Conservation (phyloP, 2,113 vertebrate genomes). For the Colaptes auratus region DNA sequence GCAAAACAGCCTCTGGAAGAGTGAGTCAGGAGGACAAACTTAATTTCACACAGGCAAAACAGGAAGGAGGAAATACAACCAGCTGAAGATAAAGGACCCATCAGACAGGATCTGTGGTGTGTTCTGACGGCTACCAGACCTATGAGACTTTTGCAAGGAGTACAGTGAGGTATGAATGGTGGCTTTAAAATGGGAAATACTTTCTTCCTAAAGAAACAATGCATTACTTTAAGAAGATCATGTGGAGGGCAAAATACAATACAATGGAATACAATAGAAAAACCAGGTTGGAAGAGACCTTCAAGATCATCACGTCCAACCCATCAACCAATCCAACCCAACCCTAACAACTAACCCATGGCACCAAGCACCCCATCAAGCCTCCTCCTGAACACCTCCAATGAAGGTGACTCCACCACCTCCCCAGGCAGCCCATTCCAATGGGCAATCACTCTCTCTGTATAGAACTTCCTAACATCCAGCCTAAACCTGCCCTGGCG, state of each 20-base stretch:
- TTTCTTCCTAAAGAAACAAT: not conserved
- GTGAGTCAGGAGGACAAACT: not conserved
- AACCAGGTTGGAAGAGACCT: too few relatives aligned
- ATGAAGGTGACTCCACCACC: too few relatives aligned
- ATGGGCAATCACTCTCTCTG: too few relatives aligned
- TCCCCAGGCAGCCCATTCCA: too few relatives aligned
- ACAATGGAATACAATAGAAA: too few relatives aligned
- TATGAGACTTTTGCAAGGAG: not conserved
- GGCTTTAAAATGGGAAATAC: not conserved
- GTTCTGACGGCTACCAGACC: not conserved
- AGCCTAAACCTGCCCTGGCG: too few relatives aligned
- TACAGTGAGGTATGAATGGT: not conserved
- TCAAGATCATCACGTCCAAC: too few relatives aligned
- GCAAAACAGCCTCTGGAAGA: not conserved
- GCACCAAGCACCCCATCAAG: too few relatives aligned
- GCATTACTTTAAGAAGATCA: not conserved
- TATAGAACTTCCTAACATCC: too few relatives aligned
- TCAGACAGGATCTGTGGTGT: not conserved
- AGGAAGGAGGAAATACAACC: not conserved
- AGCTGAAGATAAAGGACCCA: not conserved
- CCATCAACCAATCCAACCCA: too few relatives aligned
- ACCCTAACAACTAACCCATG: too few relatives aligned
- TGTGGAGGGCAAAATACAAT: not conserved
- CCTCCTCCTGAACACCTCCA: too few relatives aligned
- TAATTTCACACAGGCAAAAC: not conserved